Evolutionary conservation across 1,140 invertebrate species (phyloP).

Genomic region (Dysdera silvatica): DNA sequence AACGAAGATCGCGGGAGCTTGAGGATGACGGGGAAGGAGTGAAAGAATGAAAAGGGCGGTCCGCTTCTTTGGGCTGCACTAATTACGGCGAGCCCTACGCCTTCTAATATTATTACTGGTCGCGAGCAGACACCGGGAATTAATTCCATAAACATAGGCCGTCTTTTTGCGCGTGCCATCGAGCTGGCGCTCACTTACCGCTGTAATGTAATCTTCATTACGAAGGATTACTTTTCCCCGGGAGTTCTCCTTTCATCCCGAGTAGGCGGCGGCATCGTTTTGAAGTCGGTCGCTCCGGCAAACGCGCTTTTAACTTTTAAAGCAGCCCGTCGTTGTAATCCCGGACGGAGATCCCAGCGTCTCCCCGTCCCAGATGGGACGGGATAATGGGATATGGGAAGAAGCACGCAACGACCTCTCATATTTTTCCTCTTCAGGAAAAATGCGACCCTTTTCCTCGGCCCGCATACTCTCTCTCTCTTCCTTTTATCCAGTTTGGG

Average conservation of each 20-base stretch:
- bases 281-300: slow-evolving; percentile 8
- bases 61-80: slow-evolving; percentile 15
- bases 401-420: slow-evolving; percentile 3
- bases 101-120: slow-evolving; percentile 29
- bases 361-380: slow-evolving; percentile 22
- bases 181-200: slow-evolving; percentile 21
- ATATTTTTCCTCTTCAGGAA: no score
- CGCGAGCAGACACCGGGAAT: slow-evolving; percentile 18
- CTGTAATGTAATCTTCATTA: slow-evolving; percentile 32
- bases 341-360: slow-evolving; percentile 18
- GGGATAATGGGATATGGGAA: slow-evolving; percentile 23
- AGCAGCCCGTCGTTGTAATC: slow-evolving; percentile 22
- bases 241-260: slow-evolving; percentile 17
- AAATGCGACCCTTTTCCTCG: slow-evolving; percentile 12
- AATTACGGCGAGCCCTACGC: slow-evolving; percentile 24
- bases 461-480: background rate
- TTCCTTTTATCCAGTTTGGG: slow-evolving; percentile 22
- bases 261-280: slow-evolving; percentile 16
- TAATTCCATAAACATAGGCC: slow-evolving; percentile 30
- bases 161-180: slow-evolving; percentile 23
- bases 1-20: background rate
- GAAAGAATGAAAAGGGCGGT: background rate
- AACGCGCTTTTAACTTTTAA: slow-evolving; percentile 25
- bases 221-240: slow-evolving; percentile 17
- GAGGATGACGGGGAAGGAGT: background rate